Conservation (phyloP, 1,140 invertebrate species). For the Formica selysi region DNA sequence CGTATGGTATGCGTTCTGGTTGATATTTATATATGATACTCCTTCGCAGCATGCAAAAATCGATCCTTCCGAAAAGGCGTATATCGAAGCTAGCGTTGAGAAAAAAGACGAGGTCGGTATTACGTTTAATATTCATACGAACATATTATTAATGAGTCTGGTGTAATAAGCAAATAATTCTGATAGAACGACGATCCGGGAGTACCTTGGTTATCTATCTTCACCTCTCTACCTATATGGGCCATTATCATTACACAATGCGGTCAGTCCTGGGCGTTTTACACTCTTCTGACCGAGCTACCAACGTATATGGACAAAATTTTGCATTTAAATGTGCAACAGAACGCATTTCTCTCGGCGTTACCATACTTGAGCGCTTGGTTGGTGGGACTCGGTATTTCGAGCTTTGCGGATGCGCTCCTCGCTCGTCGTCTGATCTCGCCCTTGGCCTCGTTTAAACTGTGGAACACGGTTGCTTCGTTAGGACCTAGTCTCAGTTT, state of each 20-base stretch:
- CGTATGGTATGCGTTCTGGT: constrained; percentile 93
- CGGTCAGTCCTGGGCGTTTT: constrained; percentile 97
- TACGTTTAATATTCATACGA: constrained; percentile 13
- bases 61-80: constrained; percentile 89
- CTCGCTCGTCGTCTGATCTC: constrained; percentile 89
- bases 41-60: constrained; percentile 94
- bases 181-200: constrained; percentile 74
- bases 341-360: constrained; percentile 82
- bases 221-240: constrained; percentile 95
- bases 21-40: constrained; percentile 90
- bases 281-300: constrained; percentile 96
- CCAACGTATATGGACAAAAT: constrained; percentile 98
- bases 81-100: constrained; percentile 88
- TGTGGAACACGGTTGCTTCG: constrained; percentile 92
- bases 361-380: constrained; percentile 87
- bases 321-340: constrained; percentile 94
- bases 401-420: constrained; percentile 91
- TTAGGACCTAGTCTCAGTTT: constrained; percentile 91
- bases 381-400: constrained; percentile 90
- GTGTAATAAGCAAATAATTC: constrained; percentile 25
- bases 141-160: constrained; percentile 11
- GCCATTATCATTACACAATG: constrained; percentile 95
- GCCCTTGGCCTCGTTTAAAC: constrained; percentile 90
- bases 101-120: constrained; percentile 79
- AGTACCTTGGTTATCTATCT: constrained; percentile 92